Evolutionary conservation across 1,140 invertebrate genomes (phyloP).

Genomic region (Drosophila nasuta): DNA sequence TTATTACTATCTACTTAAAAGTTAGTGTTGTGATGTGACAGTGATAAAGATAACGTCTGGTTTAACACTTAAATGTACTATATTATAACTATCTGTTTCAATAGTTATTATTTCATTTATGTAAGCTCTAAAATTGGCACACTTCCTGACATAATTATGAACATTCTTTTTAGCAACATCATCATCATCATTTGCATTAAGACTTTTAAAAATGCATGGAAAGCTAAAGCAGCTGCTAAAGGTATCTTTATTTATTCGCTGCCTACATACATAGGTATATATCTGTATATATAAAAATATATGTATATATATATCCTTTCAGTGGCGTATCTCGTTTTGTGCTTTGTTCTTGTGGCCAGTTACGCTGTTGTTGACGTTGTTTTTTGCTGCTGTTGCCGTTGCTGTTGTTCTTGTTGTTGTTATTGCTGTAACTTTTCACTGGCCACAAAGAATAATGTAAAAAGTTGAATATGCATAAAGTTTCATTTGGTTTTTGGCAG

Average conservation of each 20-base stretch:
- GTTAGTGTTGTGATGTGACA: too few relatives aligned
- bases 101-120: too few relatives aligned
- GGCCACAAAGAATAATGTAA: constrained; percentile 80
- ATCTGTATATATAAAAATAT: too few relatives aligned
- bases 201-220: too few relatives aligned
- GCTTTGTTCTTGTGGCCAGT: constrained; percentile 4
- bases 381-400: constrained; percentile 34
- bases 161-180: neutral
- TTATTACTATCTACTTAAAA: too few relatives aligned
- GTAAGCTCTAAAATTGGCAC: neutral
- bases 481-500: constrained; percentile 74
- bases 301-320: neutral
- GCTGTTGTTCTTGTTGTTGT: constrained; percentile 25
- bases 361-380: constrained; percentile 14
- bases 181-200: too few relatives aligned
- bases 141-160: neutral
- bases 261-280: too few relatives aligned
- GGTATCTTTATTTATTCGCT: too few relatives aligned
- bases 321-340: neutral
- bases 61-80: too few relatives aligned
- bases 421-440: constrained; percentile 58
- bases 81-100: neutral
- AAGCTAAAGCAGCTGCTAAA: too few relatives aligned
- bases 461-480: constrained; percentile 81
- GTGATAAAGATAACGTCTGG: too few relatives aligned